Base-by-base conservation (phyloP, 2,888 invertebrate genomes). In the Lagria hirta region DNA sequence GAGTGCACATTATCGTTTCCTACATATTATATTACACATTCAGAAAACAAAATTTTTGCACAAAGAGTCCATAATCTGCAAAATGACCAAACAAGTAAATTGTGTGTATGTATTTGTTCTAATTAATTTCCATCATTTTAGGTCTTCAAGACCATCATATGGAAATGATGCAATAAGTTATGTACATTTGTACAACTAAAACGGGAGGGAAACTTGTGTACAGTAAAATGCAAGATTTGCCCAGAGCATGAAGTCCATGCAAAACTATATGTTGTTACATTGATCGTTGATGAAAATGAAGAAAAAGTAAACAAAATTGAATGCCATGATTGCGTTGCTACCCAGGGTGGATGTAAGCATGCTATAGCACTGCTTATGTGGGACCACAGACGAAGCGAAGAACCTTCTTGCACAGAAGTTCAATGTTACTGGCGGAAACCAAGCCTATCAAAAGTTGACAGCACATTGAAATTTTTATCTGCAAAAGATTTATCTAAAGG, bases 401-500 rank as follows among this genome's bases (percentile, higher is more conserved):
- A 50, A 20, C 41, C 35, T 3, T 41, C 45, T 2, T 28, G 27
- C 7, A 50, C 44, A 8, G 2, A 3, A 3, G 28, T 40, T 6
- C 13, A 30, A 22, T 49, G 50, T 17, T 50, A 51, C 17, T 50
- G 50, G 50, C 15, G 32, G 13, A 51, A 45, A 36, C 41, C 45
- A 3, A 37, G 17, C 13, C 32, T 49, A n/a, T 41, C 42, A 11
- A 20, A 7, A n/a, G 32, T 30, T 21, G 32, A 20, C 4, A 30
- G 18, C 23, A 35, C 34, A 6, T 16, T 35, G 7, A 49, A 43
- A 36, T 49, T 27, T 26, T 27, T 51, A 16, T 38, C 37, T 17
- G 29, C 26, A 12, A 45, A 45, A 14, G 36, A 51, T 4, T 27
- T 50, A 26, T 48, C 51, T n/a, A 54, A 55, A 2, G 52, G 52